A percentile compares a stretch with the other conserved stretches of the same genome.
phyloP scores from a whole-genome alignment of 2,888 invertebrate species.

The Phortica magna region DNA sequence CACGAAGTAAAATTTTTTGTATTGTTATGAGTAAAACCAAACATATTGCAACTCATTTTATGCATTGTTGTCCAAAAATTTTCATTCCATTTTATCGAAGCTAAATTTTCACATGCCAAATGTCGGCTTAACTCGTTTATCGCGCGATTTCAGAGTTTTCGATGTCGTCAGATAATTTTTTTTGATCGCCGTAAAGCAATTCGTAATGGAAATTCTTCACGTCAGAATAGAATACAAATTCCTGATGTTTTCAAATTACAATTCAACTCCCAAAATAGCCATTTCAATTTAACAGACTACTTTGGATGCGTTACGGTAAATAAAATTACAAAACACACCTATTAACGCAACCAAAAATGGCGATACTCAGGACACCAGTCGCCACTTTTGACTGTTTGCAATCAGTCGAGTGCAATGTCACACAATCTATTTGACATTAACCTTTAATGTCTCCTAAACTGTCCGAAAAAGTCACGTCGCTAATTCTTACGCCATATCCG shows the following conservation, averaged over 20 bases:
- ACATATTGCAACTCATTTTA: no score
- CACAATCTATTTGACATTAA: not conserved
- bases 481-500: not conserved
- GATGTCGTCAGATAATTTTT: no score
- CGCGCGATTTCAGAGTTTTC: no score
- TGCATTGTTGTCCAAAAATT: no score
- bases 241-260: not conserved
- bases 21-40: no score
- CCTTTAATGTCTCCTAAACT: not conserved
- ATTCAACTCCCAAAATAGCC: not conserved
- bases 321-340: not conserved
- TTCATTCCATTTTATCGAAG: no score
- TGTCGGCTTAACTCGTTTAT: no score
- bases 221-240: not conserved
- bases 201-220: no score
- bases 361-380: not conserved
- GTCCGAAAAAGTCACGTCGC: not conserved
- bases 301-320: not conserved
- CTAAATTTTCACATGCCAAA: no score
- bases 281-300: not conserved
- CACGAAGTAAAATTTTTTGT: no score
- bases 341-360: not conserved
- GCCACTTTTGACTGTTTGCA: not conserved
- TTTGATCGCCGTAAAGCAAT: no score
- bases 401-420: not conserved